Percentiles rank a stretch among this genome's conserved stretches.
These are phyloP conservation scores for Sporophila hypoxantha DNA, from an alignment of 2,113 vertebrate genomes.

Conservation along the genomic window DNA sequence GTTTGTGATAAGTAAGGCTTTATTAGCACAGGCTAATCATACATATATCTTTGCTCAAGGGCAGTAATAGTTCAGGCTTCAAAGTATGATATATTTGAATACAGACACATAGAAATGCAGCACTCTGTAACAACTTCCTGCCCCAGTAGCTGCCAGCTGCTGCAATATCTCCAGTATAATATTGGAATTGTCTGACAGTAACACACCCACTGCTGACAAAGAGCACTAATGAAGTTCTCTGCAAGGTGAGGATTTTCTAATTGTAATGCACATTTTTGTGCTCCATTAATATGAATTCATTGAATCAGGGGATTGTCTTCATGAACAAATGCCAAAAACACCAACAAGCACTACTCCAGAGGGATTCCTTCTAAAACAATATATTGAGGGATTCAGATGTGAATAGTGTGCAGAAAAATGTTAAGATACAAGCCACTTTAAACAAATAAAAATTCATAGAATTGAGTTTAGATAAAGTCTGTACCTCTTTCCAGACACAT, in stretches of 20 bases:
- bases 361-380: not conserved
- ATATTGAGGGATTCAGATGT: not conserved
- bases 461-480: not conserved
- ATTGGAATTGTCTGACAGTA: not conserved
- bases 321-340: not conserved
- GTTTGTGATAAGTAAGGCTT: slow-evolving; percentile 15
- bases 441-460: not conserved
- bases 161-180: not conserved
- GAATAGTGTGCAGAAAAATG: not conserved
- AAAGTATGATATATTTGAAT: not conserved
- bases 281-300: not conserved
- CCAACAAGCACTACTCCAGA: not conserved
- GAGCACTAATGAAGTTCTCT: not conserved
- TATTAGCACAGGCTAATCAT: slow-evolving; percentile 27
- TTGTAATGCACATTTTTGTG: not conserved
- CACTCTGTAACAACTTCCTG: not conserved
- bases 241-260: not conserved
- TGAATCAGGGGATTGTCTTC: not conserved
- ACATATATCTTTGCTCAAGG: not conserved
- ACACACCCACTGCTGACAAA: not conserved
- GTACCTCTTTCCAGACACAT: not conserved
- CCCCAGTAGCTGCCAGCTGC: not conserved
- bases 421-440: not conserved
- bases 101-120: not conserved
- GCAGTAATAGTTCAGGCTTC: not conserved